A percentile compares a stretch with the other conserved stretches of the same genome.
Conservation (phyloP, 1,140 invertebrate genomes). For the Penaeus japonicus region DNA sequence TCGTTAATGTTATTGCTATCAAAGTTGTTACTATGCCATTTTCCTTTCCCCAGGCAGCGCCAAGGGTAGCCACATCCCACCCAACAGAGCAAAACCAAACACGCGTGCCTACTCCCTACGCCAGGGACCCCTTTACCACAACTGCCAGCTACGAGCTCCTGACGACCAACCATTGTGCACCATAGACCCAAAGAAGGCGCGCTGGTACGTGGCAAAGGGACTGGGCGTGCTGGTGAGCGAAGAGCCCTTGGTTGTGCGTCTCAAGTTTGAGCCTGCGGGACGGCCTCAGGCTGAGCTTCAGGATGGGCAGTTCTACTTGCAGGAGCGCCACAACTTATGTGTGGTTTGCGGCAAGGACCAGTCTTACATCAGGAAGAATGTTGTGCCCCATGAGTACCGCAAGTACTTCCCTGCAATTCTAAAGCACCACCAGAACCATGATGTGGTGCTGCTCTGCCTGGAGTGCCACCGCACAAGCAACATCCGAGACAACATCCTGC, state of each 20-base stretch:
- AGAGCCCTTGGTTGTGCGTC: conserved; percentile 77
- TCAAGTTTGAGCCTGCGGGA: conserved; percentile 84
- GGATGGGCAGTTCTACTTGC: conserved; percentile 61
- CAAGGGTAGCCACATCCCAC: not conserved
- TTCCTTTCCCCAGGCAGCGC: not conserved
- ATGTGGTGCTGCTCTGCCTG: conserved; percentile 79
- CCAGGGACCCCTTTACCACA: conserved; percentile 79
- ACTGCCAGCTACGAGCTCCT: conserved; percentile 80
- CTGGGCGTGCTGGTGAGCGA: conserved; percentile 72
- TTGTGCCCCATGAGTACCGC: conserved; percentile 85
- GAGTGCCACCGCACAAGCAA: conserved; percentile 79
- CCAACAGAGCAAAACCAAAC: not conserved
- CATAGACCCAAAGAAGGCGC: conserved; percentile 81
- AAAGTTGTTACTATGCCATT: not conserved
- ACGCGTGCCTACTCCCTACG: conserved; percentile 64
- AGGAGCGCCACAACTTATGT: conserved; percentile 80
- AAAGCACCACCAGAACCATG: conserved; percentile 85
- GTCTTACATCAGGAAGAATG: conserved; percentile 79
- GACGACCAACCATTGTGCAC: conserved; percentile 82
- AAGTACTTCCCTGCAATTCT: conserved; percentile 81
- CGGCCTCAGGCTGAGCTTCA: conserved; percentile 75
- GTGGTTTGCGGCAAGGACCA: conserved; percentile 80
- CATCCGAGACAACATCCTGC: conserved; percentile 72
- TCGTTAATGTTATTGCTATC: not conserved
- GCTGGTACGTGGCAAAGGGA: conserved; percentile 76